Base-by-base conservation (phyloP, 92 coral and sea anemone genomes). In the Palythoa heliodiscus region DNA sequence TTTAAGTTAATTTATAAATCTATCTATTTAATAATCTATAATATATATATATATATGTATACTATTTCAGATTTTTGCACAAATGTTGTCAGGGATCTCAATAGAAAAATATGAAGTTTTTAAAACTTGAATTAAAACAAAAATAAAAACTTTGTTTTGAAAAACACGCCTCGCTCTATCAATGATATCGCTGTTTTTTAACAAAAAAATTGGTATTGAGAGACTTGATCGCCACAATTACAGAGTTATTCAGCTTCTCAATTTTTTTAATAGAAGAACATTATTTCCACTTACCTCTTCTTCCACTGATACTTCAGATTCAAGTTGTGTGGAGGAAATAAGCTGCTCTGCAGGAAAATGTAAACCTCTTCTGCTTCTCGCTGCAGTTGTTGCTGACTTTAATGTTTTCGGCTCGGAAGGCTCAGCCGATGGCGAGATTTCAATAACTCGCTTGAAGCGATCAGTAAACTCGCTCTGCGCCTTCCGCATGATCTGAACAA, bases 371-470 rank as follows among this genome's bases (percentile, higher is more conserved):
- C 67, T 14, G 67, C 67, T 60, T 60, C 67, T 60, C 16, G 67
- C 67, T 60, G 67, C 22, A 60, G n/a, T 60, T 60, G 67, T 17
- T 60, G 67, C 2, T 60, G 22, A 60, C 83, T 75, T 86, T 78
- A 75, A 61, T 11, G 40, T 76, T 63, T 58, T 71, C 15, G 83
- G 83, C 67, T 60, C 67, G 0, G 67, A 60, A 7, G 67, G 22
- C 17, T 54, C 14, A 70, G 77, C 88, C 55, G 84, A 79, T 39
- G 90, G 90, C 16, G 89, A 86, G 22, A 76, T 86, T 9, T 82
- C 86, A 40, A 78, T 70, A 55, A 82, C 76, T 76, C 92, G 60
- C 73, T 89, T 78, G 55, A 75, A 60, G 17, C 82, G 53, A 17
- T 69, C 47, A 63, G 75, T 76, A n/a, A 82, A 75, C n/a, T 54